phyloP scores from a whole-genome alignment of 2,113 vertebrate genomes.

The Falcunculus frontatus region DNA sequence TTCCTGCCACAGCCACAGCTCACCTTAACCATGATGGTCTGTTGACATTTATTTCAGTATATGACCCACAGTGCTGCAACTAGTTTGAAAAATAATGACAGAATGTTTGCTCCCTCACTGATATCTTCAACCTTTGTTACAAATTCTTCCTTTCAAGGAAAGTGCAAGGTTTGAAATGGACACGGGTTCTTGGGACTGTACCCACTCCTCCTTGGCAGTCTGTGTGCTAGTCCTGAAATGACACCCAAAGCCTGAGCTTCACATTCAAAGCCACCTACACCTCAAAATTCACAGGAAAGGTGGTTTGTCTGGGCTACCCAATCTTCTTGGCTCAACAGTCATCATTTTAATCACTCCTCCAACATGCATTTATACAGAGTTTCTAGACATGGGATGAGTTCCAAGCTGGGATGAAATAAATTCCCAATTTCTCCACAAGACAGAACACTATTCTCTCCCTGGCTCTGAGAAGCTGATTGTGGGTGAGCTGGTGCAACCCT shows the following conservation, averaged over 20 bases:
- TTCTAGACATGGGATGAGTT: background rate
- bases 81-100: background rate
- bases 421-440: background rate
- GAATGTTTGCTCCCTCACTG: background rate
- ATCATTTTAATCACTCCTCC: background rate
- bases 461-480: constrained; percentile 42
- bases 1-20: background rate
- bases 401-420: background rate
- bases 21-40: background rate
- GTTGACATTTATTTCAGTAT: background rate
- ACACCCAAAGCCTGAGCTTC: background rate
- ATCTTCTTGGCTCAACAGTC: background rate
- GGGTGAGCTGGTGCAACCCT: constrained; percentile 16
- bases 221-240: background rate
- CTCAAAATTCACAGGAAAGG: background rate
- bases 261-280: background rate
- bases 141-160: background rate
- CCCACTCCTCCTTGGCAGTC: rapidly evolving
- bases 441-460: constrained; percentile 10
- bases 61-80: background rate
- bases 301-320: background rate
- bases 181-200: background rate
- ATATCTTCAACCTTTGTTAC: background rate
- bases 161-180: background rate
- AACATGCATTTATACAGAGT: background rate